phyloP scores from a whole-genome alignment of 2,113 vertebrate species.

The Lucifuga dentata region DNA sequence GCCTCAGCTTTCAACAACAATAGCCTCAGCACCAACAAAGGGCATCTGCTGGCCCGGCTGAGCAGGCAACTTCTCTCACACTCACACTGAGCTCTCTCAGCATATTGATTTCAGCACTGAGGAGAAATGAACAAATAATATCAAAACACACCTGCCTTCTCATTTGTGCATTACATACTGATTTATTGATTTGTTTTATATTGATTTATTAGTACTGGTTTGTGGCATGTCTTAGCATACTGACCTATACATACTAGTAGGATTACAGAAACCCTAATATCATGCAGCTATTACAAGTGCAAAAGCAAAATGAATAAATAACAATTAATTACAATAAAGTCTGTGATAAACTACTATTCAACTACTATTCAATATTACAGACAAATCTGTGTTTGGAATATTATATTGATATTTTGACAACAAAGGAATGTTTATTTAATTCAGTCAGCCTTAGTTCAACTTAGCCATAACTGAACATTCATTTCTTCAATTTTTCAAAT shows the following conservation, averaged over 20 bases:
- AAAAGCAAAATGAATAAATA: no score
- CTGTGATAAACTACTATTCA: no score
- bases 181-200: no score
- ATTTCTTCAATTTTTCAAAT: background rate
- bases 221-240: no score
- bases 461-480: background rate
- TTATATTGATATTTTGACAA: background rate
- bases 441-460: background rate
- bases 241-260: no score
- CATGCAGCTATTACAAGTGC: no score
- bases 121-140: background rate
- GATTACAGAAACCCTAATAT: no score
- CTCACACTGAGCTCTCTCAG: slow-evolving; percentile 57
- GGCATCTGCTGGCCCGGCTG: slow-evolving; percentile 69
- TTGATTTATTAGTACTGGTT: no score
- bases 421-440: background rate
- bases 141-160: background rate
- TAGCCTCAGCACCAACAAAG: slow-evolving; percentile 80
- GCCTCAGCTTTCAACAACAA: slow-evolving; percentile 80
- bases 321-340: no score
- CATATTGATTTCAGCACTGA: slow-evolving; percentile 27
- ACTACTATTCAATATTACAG: no score
- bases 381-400: no score
- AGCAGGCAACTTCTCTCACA: slow-evolving; percentile 60
- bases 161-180: no score